phyloP scores from a whole-genome alignment of 1,140 invertebrate genomes.

The Leptinotarsa texana region DNA sequence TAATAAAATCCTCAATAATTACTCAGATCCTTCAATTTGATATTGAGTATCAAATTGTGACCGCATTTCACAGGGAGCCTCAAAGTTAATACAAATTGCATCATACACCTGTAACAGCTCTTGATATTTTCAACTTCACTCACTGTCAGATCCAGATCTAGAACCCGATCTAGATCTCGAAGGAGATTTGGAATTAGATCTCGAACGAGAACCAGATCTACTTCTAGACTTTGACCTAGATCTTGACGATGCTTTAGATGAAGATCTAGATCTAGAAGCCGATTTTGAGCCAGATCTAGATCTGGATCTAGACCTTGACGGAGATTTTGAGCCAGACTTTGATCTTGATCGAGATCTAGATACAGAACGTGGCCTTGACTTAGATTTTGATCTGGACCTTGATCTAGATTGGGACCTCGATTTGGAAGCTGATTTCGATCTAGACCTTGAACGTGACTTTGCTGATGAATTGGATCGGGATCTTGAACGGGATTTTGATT shows the following conservation, averaged over 20 bases:
- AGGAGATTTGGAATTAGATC: constrained; percentile 54
- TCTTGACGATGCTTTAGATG: constrained; percentile 52
- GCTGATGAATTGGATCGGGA: constrained; percentile 45
- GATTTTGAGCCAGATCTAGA: constrained; percentile 51
- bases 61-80: too few species aligned
- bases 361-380: constrained; percentile 45
- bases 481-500: constrained; percentile 42
- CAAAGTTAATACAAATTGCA: too few species aligned
- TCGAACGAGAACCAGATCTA: constrained; percentile 50
- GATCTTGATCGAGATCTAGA: constrained; percentile 49
- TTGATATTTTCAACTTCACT: constrained; percentile 6
- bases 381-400: constrained; percentile 46
- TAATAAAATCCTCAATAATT: too few species aligned
- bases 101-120: too few species aligned
- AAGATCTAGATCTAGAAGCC: constrained; percentile 48
- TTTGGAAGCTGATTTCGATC: constrained; percentile 49
- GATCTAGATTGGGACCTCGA: constrained; percentile 53
- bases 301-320: constrained; percentile 42
- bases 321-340: constrained; percentile 38
- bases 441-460: constrained; percentile 48
- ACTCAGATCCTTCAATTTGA: too few species aligned
- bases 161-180: constrained; percentile 44
- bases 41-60: too few species aligned
- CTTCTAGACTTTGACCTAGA: constrained; percentile 53
- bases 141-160: constrained; percentile 35